These are phyloP conservation scores for Cricetomys ansorgei DNA, from an alignment of 2,113 vertebrate genomes.

Conservation along the genomic window DNA sequence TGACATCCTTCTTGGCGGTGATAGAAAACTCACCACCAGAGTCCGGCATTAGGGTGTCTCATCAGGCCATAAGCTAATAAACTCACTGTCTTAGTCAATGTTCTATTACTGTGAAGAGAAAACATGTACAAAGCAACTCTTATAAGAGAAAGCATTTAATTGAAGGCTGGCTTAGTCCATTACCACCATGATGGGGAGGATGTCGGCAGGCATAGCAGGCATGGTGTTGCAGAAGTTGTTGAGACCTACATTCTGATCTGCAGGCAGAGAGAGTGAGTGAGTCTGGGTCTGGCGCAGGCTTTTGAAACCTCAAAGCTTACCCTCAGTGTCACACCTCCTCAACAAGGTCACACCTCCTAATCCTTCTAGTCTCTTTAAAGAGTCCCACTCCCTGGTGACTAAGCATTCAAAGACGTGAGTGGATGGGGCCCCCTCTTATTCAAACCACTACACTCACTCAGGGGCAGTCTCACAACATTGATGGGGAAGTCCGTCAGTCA, in stretches of 20 bases:
- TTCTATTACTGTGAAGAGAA: background rate
- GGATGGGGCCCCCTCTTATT: background rate
- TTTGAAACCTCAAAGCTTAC: background rate
- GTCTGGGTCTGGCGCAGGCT: background rate
- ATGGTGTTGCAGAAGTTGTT: background rate
- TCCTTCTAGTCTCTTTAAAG: background rate
- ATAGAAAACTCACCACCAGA: background rate
- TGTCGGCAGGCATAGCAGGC: background rate
- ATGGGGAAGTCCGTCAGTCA: background rate
- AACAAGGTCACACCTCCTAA: background rate
- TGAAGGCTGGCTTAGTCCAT: background rate
- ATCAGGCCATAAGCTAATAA: background rate
- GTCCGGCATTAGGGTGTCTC: background rate
- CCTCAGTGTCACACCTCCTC: background rate
- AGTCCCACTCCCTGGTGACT: background rate
- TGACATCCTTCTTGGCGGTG: background rate
- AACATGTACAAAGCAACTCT: background rate
- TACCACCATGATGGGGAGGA: background rate
- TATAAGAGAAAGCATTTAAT: background rate
- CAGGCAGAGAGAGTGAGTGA: background rate
- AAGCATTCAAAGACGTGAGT: background rate
- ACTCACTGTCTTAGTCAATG: background rate
- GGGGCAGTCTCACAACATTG: background rate
- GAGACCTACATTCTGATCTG: background rate
- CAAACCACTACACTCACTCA: background rate